These are phyloP conservation scores for Clostera curtula DNA, from an alignment of 2,888 invertebrate genomes.

Conservation along the genomic window DNA sequence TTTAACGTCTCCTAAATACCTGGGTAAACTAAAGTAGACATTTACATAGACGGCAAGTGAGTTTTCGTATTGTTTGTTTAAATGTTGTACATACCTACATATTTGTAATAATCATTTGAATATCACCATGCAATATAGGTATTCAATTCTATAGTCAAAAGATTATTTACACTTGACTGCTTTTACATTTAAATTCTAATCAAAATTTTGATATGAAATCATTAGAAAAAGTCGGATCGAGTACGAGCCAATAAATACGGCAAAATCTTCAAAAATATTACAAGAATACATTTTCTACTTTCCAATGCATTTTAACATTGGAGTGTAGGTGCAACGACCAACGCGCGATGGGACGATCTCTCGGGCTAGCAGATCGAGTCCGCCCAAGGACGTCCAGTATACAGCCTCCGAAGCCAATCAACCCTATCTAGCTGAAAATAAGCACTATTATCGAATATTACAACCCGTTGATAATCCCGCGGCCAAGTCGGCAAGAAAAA, in stretches of 20 bases:
- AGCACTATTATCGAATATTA: slow-evolving; percentile 28
- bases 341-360: slow-evolving; percentile 65
- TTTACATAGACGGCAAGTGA: no score
- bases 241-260: slow-evolving; percentile 11
- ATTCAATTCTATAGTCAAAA: no score
- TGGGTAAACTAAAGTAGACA: no score
- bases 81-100: not conserved
- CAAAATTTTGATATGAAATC: no score
- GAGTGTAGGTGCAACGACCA: slow-evolving; percentile 73
- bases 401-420: slow-evolving; percentile 33
- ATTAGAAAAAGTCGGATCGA: not conserved
- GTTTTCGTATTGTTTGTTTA: no score
- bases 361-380: slow-evolving; percentile 73
- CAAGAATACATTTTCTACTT: slow-evolving; percentile 61
- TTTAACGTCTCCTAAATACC: no score
- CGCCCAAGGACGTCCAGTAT: slow-evolving; percentile 73
- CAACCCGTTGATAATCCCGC: slow-evolving; percentile 44
- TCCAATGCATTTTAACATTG: slow-evolving; percentile 70
- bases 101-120: no score
- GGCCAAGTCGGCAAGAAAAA: slow-evolving; percentile 66
- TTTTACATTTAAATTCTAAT: no score
- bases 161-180: no score
- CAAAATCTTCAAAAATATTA: slow-evolving; percentile 38
- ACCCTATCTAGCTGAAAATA: slow-evolving; percentile 34
- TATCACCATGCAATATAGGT: no score